Evolutionary conservation across 2,797 vertebrate species (phyloP).

Genomic region (Anguilla anguilla): DNA sequence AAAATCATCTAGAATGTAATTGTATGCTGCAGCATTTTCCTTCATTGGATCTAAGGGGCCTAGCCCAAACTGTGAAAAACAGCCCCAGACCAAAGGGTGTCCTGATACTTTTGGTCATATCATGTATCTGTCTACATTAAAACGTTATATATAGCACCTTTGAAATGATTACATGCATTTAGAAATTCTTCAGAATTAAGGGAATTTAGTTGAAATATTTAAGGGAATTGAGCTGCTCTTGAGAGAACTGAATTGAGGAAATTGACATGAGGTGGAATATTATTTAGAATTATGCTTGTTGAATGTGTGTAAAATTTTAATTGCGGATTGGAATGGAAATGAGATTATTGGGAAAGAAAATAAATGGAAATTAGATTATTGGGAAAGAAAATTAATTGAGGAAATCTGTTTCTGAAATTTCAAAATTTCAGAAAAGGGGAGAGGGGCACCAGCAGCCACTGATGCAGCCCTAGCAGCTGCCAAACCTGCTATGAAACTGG

Average conservation of each 20-base stretch:
- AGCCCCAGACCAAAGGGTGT: too few relatives aligned
- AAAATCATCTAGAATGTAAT: too few relatives aligned
- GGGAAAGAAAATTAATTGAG: neutral
- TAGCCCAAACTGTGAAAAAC: too few relatives aligned
- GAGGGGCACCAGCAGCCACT: conserved; percentile 64
- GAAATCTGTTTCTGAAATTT: neutral
- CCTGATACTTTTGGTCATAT: too few relatives aligned
- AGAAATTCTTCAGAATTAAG: neutral
- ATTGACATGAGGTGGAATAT: neutral
- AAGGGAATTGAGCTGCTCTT: neutral
- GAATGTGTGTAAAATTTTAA: too few relatives aligned
- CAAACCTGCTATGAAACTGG: conserved; percentile 69
- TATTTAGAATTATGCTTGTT: too few relatives aligned
- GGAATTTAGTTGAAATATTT: neutral
- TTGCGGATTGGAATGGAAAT: too few relatives aligned
- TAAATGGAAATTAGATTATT: too few relatives aligned
- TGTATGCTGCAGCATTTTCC: too few relatives aligned
- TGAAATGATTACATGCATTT: neutral
- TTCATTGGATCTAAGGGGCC: too few relatives aligned
- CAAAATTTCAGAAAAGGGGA: conserved; percentile 77
- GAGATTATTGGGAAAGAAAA: neutral
- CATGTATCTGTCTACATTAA: neutral
- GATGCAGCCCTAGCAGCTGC: conserved; percentile 77
- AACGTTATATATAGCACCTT: neutral
- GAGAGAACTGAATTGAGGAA: neutral